Base-by-base conservation (phyloP, 2,888 invertebrate genomes). In the Tenthredo notha region DNA sequence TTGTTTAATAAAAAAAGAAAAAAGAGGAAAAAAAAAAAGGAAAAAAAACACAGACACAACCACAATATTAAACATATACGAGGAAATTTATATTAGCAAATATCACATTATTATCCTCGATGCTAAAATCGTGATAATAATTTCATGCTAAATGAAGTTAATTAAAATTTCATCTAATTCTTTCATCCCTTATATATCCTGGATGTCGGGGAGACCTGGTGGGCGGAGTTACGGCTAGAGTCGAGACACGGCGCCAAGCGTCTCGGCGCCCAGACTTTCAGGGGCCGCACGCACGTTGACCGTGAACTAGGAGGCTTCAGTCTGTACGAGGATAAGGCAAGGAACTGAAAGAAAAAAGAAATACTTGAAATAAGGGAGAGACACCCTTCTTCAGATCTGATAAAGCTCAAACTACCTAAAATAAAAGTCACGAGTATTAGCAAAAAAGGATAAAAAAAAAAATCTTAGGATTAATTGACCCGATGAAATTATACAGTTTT, bases 211-310 rank as follows among this genome's bases (percentile, higher is more conserved):
- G 77, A 77, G 74, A 61, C 61, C 77, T 77, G 29, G 67, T 83
- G 83, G 83, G 83, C 83, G 83, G 83, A 67, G 83, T 83, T 67
- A 67, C 83, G 54, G 40, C 40, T 61, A 61, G 15, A 67, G 50
- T 75, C 86, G 86, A 90, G 90, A 90, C 91, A 88, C 90, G 90
- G 90, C 90, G 91, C 91, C 90, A 87, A 88, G 89, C 90, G 90
- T 92, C 91, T 89, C 90, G 91, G 90, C 91, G 91, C 90, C 91
- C 87, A 91, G 91, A 91, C 92, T 90, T 85, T 87, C 87, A 89
- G 91, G 89, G 90, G 84, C 84, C 84, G 78, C 84, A 84, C 84
- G 77, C 85, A 74, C 85, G 61, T 77, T 86, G 83, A 83, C 83
- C 83, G 83, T 70, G 83, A 83, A 83, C 83, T 83, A 58, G 78